phyloP scores from a whole-genome alignment of 1,140 invertebrate species.

The Coelopa frigida region DNA sequence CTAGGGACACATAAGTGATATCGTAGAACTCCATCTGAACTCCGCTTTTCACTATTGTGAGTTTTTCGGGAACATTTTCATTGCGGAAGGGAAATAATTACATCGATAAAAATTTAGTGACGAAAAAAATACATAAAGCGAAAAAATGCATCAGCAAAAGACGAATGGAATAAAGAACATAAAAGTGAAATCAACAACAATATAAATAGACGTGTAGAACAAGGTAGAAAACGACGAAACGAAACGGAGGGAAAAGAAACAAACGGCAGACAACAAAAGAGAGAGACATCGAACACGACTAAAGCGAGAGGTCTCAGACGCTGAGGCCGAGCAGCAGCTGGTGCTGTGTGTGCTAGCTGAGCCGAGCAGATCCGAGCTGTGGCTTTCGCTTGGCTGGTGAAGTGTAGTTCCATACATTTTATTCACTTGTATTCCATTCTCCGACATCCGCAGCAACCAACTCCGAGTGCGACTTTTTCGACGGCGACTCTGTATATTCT shows the following conservation, averaged over 20 bases:
- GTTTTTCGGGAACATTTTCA: background rate
- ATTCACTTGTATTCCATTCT: too few relatives aligned
- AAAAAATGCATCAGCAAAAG: background rate
- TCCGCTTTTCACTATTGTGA: too few relatives aligned
- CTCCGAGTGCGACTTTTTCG: too few relatives aligned
- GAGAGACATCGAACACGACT: background rate
- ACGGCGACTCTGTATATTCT: too few relatives aligned
- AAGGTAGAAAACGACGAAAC: background rate
- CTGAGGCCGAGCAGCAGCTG: slow-evolving; percentile 1
- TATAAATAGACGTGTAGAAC: background rate
- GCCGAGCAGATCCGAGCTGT: background rate
- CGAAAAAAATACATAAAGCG: background rate
- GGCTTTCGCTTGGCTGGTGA: too few relatives aligned
- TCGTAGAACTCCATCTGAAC: too few relatives aligned
- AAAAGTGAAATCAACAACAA: slow-evolving; percentile 7
- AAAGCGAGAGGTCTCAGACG: background rate
- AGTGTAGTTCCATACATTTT: too few relatives aligned
- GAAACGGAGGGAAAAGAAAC: background rate
- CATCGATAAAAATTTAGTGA: background rate
- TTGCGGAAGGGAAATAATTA: background rate
- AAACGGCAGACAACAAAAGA: slow-evolving; percentile 5
- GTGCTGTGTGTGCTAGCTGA: background rate
- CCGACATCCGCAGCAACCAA: too few relatives aligned
- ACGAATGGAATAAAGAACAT: background rate
- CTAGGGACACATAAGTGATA: background rate